A percentile compares a stretch with the other conserved stretches of the same genome.
Conservation (phyloP, 2,888 invertebrate species). For the Halictus quadricinctus region DNA sequence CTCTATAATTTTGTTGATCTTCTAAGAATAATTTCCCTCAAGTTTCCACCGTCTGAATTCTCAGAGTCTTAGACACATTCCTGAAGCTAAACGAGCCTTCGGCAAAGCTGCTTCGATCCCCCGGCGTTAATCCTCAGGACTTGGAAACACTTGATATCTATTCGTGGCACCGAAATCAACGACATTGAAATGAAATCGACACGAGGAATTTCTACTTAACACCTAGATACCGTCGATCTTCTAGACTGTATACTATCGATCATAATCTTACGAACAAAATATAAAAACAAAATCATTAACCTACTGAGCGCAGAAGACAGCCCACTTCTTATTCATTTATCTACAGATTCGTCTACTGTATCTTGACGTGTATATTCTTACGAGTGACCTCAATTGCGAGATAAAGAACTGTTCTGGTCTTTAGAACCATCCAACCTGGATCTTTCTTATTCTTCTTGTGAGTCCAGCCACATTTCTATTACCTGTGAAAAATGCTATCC, state of each 20-base stretch:
- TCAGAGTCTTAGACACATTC: constrained; percentile 14
- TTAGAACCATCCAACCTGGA: not conserved
- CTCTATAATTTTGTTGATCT: not conserved
- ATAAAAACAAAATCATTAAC: constrained; percentile 1
- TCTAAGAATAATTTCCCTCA: constrained; percentile 2
- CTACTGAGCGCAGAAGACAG: not conserved
- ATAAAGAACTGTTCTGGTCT: not conserved
- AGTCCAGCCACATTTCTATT: not conserved
- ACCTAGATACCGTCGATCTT: constrained; percentile 5
- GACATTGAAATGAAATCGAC: constrained; percentile 3
- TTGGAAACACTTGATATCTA: constrained; percentile 15
- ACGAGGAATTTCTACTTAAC: not conserved
- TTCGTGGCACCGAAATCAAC: constrained; percentile 9
- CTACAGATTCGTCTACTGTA: not conserved
- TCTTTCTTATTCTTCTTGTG: not conserved
- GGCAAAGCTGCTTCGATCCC: constrained; percentile 6
- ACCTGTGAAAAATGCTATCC: not conserved
- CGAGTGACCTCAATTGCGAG: constrained; percentile 12
- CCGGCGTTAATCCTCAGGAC: not conserved
- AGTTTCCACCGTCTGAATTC: not conserved
- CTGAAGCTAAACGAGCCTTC: not conserved
- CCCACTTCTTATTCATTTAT: constrained; percentile 1
- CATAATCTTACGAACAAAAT: not conserved
- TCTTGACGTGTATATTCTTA: constrained; percentile 7
- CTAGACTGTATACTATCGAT: not conserved